Conservation (phyloP, 2,888 invertebrate species). For the Parapristionchus giblindavisi region DNA sequence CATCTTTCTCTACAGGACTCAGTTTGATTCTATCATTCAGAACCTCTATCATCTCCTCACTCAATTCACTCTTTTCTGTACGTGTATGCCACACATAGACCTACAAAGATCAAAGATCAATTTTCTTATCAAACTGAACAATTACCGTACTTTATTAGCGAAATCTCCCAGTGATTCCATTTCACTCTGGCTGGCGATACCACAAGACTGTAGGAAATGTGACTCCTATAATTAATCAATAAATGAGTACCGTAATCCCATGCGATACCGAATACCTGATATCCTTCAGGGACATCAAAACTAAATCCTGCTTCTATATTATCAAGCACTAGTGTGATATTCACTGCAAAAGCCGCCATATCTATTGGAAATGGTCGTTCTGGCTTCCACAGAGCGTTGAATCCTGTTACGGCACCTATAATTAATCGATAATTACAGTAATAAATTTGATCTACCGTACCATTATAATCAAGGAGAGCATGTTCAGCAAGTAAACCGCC, state of each 20-base stretch:
- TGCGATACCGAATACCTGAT: conserved; percentile 76
- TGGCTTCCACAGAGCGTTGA: conserved; percentile 79
- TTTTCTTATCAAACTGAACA: too few relatives aligned
- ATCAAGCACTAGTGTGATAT: conserved; percentile 72
- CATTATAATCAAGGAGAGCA: conserved; percentile 77
- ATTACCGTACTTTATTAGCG: conserved; percentile 80
- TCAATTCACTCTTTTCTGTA: conserved; percentile 86
- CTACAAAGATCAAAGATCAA: too few relatives aligned
- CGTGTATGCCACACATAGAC: conserved; percentile 99
- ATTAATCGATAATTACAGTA: background rate
- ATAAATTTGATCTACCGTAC: conserved; percentile 42
- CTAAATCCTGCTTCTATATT: conserved; percentile 75
- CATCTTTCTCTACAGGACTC: conserved; percentile 38
- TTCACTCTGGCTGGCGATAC: conserved; percentile 77
- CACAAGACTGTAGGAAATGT: conserved; percentile 79
- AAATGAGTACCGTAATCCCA: conserved; percentile 74
- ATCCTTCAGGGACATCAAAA: conserved; percentile 85
- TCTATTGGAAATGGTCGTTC: conserved; percentile 91
- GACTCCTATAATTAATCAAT: conserved; percentile 80
- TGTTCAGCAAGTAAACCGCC: conserved; percentile 92
- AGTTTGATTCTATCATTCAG: conserved; percentile 12
- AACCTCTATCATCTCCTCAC: background rate
- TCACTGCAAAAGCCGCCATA: conserved; percentile 96
- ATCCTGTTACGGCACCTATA: conserved; percentile 77
- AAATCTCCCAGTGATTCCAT: conserved; percentile 89